Percentiles rank a stretch among this genome's conserved stretches.
Evolutionary conservation across 2,113 vertebrate genomes (phyloP).

Genomic region (Campylomormyrus numenius): DNA sequence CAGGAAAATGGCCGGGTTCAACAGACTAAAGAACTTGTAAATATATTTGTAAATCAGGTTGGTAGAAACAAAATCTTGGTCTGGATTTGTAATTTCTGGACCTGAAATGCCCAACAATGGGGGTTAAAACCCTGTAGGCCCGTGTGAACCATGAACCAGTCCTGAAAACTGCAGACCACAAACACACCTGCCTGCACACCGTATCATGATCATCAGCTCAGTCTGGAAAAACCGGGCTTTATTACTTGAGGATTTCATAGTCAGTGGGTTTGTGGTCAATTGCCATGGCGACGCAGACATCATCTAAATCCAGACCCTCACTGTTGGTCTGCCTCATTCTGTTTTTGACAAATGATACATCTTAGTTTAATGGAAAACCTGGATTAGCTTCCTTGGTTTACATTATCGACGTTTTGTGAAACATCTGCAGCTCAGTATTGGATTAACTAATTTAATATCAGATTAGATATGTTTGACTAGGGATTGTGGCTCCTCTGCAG

Average conservation of each 20-base stretch:
- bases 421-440: not conserved
- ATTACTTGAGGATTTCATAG: not conserved
- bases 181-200: not conserved
- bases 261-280: not conserved
- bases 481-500: not conserved
- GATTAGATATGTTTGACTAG: not conserved
- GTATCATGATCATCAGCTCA: not conserved
- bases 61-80: too few relatives aligned
- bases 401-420: not conserved
- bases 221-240: not conserved
- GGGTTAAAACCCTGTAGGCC: not conserved
- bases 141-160: not conserved
- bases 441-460: conserved; percentile 3
- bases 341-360: not conserved
- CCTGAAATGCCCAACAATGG: too few relatives aligned
- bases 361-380: not conserved
- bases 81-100: too few relatives aligned
- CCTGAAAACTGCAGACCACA: not conserved
- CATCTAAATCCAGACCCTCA: not conserved
- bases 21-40: not conserved
- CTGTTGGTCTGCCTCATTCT: not conserved
- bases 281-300: not conserved
- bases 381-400: not conserved
- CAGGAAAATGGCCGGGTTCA: not conserved
- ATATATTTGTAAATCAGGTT: not conserved